These are phyloP conservation scores for Hippopotamus amphibius DNA, from an alignment of 2,113 vertebrate genomes.

Conservation along the genomic window DNA sequence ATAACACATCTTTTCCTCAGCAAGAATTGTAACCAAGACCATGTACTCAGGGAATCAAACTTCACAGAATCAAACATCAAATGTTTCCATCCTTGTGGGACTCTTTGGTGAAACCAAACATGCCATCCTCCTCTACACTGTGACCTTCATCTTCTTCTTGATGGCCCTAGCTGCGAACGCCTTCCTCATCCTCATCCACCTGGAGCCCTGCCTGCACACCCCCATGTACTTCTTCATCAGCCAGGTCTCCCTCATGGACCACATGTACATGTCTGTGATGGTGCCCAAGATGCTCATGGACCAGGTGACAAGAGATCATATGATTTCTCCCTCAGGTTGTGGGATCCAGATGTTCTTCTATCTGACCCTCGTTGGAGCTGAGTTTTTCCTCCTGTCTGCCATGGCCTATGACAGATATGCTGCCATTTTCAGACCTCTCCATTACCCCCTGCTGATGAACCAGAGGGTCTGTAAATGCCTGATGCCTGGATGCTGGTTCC, in stretches of 20 bases:
- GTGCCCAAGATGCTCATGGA: constrained; percentile 37
- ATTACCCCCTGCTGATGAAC: constrained; percentile 32
- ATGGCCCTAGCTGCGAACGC: background rate
- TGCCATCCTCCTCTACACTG: background rate
- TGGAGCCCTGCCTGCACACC: background rate
- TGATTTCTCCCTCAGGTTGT: background rate
- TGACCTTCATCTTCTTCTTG: background rate
- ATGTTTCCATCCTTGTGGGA: background rate
- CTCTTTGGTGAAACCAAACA: background rate
- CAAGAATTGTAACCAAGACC: background rate
- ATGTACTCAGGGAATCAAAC: background rate
- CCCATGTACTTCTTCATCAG: constrained; percentile 63
- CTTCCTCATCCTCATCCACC: background rate
- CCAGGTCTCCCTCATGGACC: background rate
- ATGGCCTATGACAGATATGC: constrained; percentile 51
- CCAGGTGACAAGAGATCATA: background rate
- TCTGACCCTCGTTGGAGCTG: background rate
- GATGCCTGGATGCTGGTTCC: background rate
- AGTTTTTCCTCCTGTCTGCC: background rate
- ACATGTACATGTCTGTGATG: constrained; percentile 10
- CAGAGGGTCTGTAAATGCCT: background rate
- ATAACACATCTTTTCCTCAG: background rate
- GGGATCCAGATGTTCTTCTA: constrained; percentile 36
- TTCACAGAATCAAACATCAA: background rate
- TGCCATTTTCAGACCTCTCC: constrained; percentile 52